Conservation (phyloP, 1,140 invertebrate genomes). For the Portunus trituberculatus region DNA sequence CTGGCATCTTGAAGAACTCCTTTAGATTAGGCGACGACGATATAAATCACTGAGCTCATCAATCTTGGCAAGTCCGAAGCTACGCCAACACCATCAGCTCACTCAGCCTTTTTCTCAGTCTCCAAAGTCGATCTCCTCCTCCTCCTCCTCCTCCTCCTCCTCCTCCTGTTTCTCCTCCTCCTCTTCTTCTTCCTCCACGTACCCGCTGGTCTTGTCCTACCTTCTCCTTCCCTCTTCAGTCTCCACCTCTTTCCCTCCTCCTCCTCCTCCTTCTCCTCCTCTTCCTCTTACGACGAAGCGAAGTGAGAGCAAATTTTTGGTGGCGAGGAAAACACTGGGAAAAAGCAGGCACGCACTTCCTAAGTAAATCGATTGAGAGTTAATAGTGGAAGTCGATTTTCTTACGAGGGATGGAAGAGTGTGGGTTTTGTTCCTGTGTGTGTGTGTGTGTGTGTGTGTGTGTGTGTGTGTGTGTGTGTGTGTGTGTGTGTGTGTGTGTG, state of each 20-base stretch:
- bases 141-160: not conserved
- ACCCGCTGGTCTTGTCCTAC: not conserved
- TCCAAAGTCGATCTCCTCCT: not conserved
- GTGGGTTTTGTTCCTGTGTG: not conserved
- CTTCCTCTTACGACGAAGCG: too few relatives aligned
- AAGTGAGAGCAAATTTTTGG: not conserved
- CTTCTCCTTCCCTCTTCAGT: not conserved
- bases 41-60: not conserved
- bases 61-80: not conserved
- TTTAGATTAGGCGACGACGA: not conserved
- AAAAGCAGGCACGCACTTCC: not conserved
- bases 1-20: not conserved
- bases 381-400: not conserved
- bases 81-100: not conserved
- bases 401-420: not conserved
- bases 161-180: not conserved
- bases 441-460: conserved; percentile 1
- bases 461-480: not conserved
- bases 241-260: not conserved
- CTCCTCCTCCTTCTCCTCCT: not conserved
- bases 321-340: not conserved
- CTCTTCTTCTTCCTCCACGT: not conserved
- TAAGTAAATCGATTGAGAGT: not conserved
- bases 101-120: not conserved
- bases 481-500: not conserved